A percentile compares a stretch with the other conserved stretches of the same genome.
These are phyloP conservation scores for Pseudochaenichthys georgianus DNA, from an alignment of 2,797 vertebrate genomes.

Conservation along the genomic window DNA sequence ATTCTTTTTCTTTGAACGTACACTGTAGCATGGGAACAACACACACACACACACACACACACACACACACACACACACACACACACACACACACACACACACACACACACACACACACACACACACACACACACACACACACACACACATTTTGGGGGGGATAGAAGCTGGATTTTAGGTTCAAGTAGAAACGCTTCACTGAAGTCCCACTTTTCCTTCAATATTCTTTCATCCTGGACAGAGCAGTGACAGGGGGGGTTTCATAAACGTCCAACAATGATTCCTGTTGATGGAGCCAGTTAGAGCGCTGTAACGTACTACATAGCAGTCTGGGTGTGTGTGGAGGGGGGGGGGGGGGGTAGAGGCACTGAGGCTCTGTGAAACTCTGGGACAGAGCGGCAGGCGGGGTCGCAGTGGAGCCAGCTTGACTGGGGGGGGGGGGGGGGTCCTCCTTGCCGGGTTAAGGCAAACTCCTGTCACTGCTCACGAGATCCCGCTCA, in stretches of 20 bases:
- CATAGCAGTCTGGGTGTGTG: conserved; percentile 28
- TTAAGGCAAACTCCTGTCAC: conserved; percentile 79
- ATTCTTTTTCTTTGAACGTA: conserved; percentile 36
- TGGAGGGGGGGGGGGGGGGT: conserved; percentile 13
- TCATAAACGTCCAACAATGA: conserved; percentile 20
- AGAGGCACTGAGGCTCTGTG: conserved; percentile 72
- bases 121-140: background rate
- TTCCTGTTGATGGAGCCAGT: conserved; percentile 27
- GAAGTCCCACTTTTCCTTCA: conserved; percentile 27
- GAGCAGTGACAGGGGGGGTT: conserved; percentile 1
- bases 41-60: background rate
- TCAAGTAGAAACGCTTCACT: conserved; percentile 25
- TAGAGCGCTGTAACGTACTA: conserved; percentile 17
- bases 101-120: background rate
- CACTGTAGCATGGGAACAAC: conserved; percentile 8
- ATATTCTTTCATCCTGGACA: conserved; percentile 16
- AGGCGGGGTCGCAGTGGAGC: conserved; percentile 60
- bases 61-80: background rate
- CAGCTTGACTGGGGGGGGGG: conserved; percentile 24
- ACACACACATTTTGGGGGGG: conserved; percentile 4
- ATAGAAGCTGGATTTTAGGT: conserved; percentile 4
- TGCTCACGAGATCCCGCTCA: conserved; percentile 55
- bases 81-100: background rate
- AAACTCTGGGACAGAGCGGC: conserved; percentile 47
- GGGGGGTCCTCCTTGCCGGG: conserved; percentile 63